Base-by-base conservation (phyloP, 2,113 vertebrate species). In the Leucopsar rothschildi region DNA sequence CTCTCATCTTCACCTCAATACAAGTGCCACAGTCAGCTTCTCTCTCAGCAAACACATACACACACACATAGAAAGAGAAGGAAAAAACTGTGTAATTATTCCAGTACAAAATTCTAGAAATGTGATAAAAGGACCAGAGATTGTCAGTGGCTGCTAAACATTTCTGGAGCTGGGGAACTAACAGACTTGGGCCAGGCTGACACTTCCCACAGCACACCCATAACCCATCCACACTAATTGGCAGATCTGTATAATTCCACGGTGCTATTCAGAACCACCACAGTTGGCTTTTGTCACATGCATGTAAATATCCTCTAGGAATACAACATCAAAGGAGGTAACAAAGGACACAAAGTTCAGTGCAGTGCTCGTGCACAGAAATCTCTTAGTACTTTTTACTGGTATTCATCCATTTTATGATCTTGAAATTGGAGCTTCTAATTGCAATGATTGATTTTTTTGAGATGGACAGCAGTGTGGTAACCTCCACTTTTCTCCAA, bases 241-340 rank as follows among this genome's bases (percentile, higher is more conserved):
- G 63, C 57, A 94, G 64, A 29, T 40, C 3, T 52, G 42, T 86
- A 9, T 40, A 82, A 82, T 85, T 82, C 86, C 20, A 0, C 2
- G 22, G 40, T 18, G 39, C 49, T 81, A 28, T 21, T 64, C 68
- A 55, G 29, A 88, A 35, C 50, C n/a, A 15, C 40, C 1, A 3
- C 0, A 0, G 4, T 3, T 73, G 35, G 18, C 40, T 89, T 93
- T 75, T 68, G 70, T 49, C 82, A 72, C 47, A 12, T 0, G 28
- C 35, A 33, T 37, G 77, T 35, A 70, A 85, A 78, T 64, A 82
- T 40, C 45, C 55, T 42, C 63, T 39, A 47, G 45, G 35, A 49
- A 23, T 29, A 49, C n/a, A 44, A 44, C 39, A 73, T 68, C 55
- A 47, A 60, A 93, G 80, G 42, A 71, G 39, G 47, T 9, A 49